Evolutionary conservation across 2,888 invertebrate species (phyloP), one percentile per base, ranked within the genome.

Genomic region (Adelphocoris suturalis): DNA sequence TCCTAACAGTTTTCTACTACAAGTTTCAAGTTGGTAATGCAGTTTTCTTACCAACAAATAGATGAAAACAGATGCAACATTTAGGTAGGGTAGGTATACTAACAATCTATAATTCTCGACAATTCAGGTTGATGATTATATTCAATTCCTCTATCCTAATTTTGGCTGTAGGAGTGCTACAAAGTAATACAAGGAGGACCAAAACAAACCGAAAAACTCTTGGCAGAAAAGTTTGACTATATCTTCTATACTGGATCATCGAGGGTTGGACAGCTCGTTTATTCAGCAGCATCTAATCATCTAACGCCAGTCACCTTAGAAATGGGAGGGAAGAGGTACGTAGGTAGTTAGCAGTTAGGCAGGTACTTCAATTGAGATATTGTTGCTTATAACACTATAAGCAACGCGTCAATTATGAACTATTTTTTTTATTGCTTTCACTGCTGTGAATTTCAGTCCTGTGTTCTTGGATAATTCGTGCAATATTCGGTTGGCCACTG

Each of bases 181-280:
- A 95, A 96, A 88, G 96, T 99, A 0, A 94, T 98, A 0, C 94
- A 95, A 90, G 99, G 98, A 4, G 99, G 97, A 57, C 95, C 97
- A 0, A 93, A 95, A 37, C 98, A 98, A 93, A 98, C 99, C 0
- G 96, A 97, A 0, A 96, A 97, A 92, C 94, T 99, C 12, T 94
- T 99, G 48, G 96, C 97, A 92, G 95, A 98, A 93, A 96, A 95
- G 93, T 99, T 98, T 93, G 99, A 99, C 94, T 98, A 98, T 93
- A 98, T 99, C 91, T 98, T 99, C 94, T 98, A 97, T 94, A 99
- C 99, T 0, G 99, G 98, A 27, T 97, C 97, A 84, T 96, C 97
- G 0, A 93, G 93, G 86, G 97, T 99, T 23, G 99, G 98, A 48
- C 96, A 96, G 94, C 96, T 98, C 89, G 95, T 99, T 0, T 96